Conservation (phyloP, 2,113 vertebrate genomes). For the Gadus chalcogrammus region DNA sequence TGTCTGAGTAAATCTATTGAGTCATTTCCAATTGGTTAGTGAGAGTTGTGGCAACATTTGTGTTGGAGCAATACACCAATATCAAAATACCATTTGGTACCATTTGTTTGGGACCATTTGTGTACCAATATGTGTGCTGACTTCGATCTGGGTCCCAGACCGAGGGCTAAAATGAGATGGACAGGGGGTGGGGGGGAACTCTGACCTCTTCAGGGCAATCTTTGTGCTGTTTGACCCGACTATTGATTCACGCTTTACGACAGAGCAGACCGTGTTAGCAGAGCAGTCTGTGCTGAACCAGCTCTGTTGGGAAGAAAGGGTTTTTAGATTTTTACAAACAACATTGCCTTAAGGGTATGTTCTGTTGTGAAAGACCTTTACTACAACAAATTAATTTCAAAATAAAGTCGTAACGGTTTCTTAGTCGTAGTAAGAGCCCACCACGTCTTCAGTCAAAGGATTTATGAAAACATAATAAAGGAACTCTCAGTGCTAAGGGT, state of each 20-base stretch:
- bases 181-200: conserved; percentile 70
- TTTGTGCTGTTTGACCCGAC: conserved; percentile 79
- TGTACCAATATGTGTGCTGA: conserved; percentile 23
- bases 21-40: no score
- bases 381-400: neutral
- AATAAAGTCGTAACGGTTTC: neutral
- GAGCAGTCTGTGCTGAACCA: conserved; percentile 28
- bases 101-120: conserved; percentile 4
- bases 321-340: conserved; percentile 11
- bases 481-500: neutral
- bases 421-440: neutral
- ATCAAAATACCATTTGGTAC: no score
- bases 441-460: neutral
- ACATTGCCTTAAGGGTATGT: conserved; percentile 10
- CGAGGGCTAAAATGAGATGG: conserved; percentile 58
- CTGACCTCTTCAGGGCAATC: conserved; percentile 76
- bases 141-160: conserved; percentile 48
- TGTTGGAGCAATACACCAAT: no score
- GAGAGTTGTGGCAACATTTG: no score
- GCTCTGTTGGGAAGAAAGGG: neutral
- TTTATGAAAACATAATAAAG: neutral
- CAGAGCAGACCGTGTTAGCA: conserved; percentile 65
- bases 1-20: no score
- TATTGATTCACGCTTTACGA: conserved; percentile 79
- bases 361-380: neutral